Conservation (phyloP, 2,113 vertebrate genomes). For the Phylloscopus trochilus region DNA sequence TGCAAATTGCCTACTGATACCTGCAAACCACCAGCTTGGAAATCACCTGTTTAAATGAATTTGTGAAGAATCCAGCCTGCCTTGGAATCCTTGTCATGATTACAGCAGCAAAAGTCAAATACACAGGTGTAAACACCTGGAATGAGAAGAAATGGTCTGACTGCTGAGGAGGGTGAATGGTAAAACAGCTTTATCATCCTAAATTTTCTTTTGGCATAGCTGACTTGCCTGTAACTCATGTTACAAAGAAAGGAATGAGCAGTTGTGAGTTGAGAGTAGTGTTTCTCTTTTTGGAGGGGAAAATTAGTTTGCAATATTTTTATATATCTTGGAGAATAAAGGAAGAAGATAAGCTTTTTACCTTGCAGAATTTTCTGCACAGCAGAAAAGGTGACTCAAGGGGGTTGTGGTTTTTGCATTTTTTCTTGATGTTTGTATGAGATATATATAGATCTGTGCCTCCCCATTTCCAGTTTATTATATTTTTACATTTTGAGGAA, state of each 20-base stretch:
- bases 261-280: not conserved
- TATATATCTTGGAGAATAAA: not conserved
- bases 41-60: not conserved
- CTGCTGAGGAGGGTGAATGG: not conserved
- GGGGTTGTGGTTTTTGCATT: not conserved
- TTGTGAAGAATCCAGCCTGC: not conserved
- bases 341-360: not conserved
- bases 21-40: not conserved
- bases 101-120: not conserved
- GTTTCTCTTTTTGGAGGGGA: not conserved
- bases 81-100: not conserved
- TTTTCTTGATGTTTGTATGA: not conserved
- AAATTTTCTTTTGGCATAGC: not conserved
- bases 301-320: not conserved
- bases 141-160: not conserved
- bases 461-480: not conserved
- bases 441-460: not conserved
- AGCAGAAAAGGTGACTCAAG: not conserved
- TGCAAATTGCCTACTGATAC: not conserved
- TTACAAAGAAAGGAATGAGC: not conserved
- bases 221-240: not conserved
- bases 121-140: not conserved
- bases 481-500: not conserved
- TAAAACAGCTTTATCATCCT: not conserved
- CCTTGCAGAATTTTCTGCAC: not conserved